Conservation (phyloP, 2,113 vertebrate genomes). For the Tapirus terrestris region DNA sequence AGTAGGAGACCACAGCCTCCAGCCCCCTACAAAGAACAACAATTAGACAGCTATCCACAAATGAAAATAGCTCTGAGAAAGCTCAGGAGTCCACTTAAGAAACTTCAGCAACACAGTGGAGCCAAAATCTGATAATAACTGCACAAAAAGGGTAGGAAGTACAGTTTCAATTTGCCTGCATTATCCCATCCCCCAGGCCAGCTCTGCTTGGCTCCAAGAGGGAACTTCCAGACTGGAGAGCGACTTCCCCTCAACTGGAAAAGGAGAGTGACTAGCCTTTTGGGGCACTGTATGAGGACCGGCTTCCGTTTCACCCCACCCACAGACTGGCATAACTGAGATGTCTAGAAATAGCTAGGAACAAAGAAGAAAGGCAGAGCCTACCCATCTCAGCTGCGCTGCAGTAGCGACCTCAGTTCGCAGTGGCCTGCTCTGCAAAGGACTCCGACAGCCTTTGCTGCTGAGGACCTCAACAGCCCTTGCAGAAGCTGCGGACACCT, state of each 20-base stretch:
- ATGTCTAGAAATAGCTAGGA: background rate
- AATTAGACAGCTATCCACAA: too few species aligned
- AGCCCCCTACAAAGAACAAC: background rate
- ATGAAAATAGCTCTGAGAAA: background rate
- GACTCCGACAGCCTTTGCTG: background rate
- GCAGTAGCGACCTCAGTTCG: rapidly evolving
- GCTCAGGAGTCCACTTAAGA: background rate
- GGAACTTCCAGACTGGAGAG: background rate
- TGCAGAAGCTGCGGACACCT: background rate
- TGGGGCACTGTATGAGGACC: background rate
- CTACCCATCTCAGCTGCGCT: rapidly evolving
- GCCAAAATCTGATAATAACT: background rate
- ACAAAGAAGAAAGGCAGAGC: background rate
- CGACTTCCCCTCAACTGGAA: too few species aligned
- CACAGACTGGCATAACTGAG: background rate
- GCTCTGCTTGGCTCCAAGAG: too few species aligned
- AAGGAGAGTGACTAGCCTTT: rapidly evolving
- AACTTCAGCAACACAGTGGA: background rate
- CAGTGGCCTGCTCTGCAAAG: background rate
- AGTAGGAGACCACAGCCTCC: background rate
- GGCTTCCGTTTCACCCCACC: too few species aligned
- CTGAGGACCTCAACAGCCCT: background rate
- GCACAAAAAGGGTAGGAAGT: background rate
- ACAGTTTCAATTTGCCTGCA: background rate
- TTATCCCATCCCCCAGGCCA: background rate